Percentiles rank a stretch among this genome's conserved stretches.
These are phyloP conservation scores for Paradisaea rubra DNA, from an alignment of 2,113 vertebrate species.

Conservation along the genomic window DNA sequence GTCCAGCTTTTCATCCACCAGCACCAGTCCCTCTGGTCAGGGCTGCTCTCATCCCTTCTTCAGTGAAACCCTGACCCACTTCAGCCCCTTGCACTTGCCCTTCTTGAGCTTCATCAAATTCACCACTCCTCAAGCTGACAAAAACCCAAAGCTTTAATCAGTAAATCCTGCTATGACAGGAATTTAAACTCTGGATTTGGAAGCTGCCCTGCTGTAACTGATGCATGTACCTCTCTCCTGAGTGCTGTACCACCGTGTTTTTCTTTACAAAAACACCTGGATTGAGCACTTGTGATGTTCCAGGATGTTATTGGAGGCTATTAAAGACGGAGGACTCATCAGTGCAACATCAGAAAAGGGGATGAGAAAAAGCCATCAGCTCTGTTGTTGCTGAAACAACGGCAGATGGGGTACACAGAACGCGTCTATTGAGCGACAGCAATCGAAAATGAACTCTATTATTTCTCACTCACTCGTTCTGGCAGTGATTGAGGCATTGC, in stretches of 20 bases:
- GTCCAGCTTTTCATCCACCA: not conserved
- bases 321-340: not conserved
- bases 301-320: not conserved
- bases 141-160: not conserved
- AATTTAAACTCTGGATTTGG: not conserved
- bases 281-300: not conserved
- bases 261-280: not conserved
- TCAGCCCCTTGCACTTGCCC: not conserved
- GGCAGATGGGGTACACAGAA: not conserved
- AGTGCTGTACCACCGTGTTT: not conserved
- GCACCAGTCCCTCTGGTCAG: not conserved
- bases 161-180: not conserved
- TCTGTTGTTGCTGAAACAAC: constrained; percentile 22
- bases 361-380: not conserved
- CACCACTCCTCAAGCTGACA: not conserved
- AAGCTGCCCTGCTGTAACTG: not conserved
- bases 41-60: not conserved
- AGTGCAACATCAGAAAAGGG: not conserved
- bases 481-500: constrained; percentile 77
- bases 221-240: rapidly evolving
- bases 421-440: constrained; percentile 25
- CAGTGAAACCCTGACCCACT: not conserved
- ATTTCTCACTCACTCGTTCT: constrained; percentile 73
- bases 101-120: not conserved
- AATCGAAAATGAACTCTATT: constrained; percentile 73